phyloP scores from a whole-genome alignment of 2,113 vertebrate species.

The Xiphias gladius region DNA sequence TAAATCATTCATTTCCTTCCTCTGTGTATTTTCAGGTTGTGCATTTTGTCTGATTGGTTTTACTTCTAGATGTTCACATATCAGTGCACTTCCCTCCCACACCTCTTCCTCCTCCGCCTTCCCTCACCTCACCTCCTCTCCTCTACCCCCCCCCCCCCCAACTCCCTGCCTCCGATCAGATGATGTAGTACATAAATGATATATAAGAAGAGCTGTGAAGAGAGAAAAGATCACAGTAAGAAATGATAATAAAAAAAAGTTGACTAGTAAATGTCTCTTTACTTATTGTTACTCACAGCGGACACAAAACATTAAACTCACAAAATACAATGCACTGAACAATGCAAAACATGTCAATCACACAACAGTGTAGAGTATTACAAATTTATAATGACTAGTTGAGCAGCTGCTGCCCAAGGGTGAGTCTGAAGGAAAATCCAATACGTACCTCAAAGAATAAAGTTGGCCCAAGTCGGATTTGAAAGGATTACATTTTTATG shows the following conservation, averaged over 20 bases:
- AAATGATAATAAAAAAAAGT: conserved; percentile 74
- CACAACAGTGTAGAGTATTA: neutral
- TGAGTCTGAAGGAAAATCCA: neutral
- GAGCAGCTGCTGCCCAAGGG: neutral
- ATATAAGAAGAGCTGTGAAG: conserved; percentile 66
- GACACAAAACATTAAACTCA: conserved; percentile 42
- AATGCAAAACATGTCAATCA: conserved; percentile 28
- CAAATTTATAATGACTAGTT: neutral
- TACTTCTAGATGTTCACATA: conserved; percentile 74
- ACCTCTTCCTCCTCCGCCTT: conserved; percentile 52
- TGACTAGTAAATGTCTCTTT: conserved; percentile 62
- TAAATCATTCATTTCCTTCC: conserved; percentile 50
- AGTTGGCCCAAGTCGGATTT: neutral
- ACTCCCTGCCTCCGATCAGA: conserved; percentile 63
- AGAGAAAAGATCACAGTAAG: conserved; percentile 64
- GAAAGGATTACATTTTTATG: neutral
- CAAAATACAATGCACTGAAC: neutral
- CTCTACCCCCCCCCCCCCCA: conserved; percentile 80
- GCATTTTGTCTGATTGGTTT: conserved; percentile 56
- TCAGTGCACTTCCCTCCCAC: conserved; percentile 77
- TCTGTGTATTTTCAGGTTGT: conserved; percentile 53
- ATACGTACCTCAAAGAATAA: neutral
- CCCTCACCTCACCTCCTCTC: conserved; percentile 77
- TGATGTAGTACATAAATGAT: conserved; percentile 68
- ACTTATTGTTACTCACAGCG: conserved; percentile 43